Base-by-base conservation (phyloP, 2,888 invertebrate genomes). In the Vandiemenella viatica region DNA sequence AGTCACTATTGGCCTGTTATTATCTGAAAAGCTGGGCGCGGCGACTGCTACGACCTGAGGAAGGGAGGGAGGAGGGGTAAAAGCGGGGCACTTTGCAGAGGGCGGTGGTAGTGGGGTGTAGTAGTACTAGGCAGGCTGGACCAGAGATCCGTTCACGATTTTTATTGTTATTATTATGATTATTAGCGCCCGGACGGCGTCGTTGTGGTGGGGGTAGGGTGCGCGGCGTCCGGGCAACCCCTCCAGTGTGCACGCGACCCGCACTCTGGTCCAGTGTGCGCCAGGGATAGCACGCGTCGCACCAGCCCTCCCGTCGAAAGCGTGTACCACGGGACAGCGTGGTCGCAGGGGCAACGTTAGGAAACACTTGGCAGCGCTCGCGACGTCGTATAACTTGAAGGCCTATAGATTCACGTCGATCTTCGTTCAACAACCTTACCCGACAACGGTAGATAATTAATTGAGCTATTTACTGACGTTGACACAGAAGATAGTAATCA, bases 1-100 rank as follows among this genome's bases (percentile, higher is more conserved):
- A 49, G 49, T 45, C 46, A 48, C 48, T 45, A 50, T 50, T 50
- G 50, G 50, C 50, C 48, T 50, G 50, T 50, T 45, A 48, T 47
- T 45, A 48, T 47, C 46, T 44, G 48, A 42, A 48, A 21, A 43
- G 45, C 38, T n/a, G n/a, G n/a, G n/a, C n/a, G n/a, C n/a, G n/a
- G n/a, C n/a, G n/a, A n/a, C n/a, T n/a, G n/a, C n/a, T n/a, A n/a
- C n/a, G n/a, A n/a, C n/a, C n/a, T n/a, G n/a, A n/a, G n/a, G n/a
- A n/a, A n/a, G n/a, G n/a, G n/a, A n/a, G n/a, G n/a, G n/a, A n/a
- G n/a, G n/a, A n/a, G n/a, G n/a, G n/a, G n/a, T n/a, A n/a, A n/a
- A n/a, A n/a, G 17, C 21, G 43, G n/a, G 5, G 46, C 21, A 16
- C 20, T 38, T 38, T 38, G 8, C 44, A 46, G 43, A 46, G 43